Base-by-base conservation (phyloP, 2,888 invertebrate species). In the Philopedon plagiatum region DNA sequence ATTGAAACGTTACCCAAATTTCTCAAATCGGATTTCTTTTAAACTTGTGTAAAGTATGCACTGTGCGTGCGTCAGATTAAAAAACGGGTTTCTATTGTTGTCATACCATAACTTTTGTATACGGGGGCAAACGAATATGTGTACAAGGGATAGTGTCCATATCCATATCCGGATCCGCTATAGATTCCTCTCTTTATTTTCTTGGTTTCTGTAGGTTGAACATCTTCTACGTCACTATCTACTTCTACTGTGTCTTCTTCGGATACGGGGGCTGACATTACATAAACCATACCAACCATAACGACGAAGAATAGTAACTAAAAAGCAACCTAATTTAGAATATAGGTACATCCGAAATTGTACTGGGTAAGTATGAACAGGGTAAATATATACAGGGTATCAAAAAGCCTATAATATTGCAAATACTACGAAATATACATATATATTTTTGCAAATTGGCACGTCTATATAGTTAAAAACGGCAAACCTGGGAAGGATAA, bases 101-200 rank as follows among this genome's bases (percentile, higher is more conserved):
- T 18, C 54, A 56, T 56, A 65, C 65, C 65, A 57, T 65, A 57
- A 15, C 26, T 26, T 39, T 19, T 65, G 13, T 49, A 49, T 21
- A 21, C 0, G 7, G 63, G 63, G 44, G 26, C 41, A 44, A 23
- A 39, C 18, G 68, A 61, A 19, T 68, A 63, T 19, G 23, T 39
- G 41, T 66, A 66, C 32, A 32, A 32, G 11, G 51, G 51, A 41
- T 61, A 61, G 21, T 44, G n/a, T 9, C 56, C 63, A 34, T 62
- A 62, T 29, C 60, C 61, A 63, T 51, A 23, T 21, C 61, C 61
- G 26, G 65, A 61, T 32, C 71, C 49, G 11, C 71, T 65, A 39
- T 65, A 58, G 15, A 65, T 71, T n/a, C 60, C 51, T 26, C 65
- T 65, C 19, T 60, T 71, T 3, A 49, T 44, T 23, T 34, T 26